Conservation (phyloP, 2,888 invertebrate species). For the Morinoia aosen region DNA sequence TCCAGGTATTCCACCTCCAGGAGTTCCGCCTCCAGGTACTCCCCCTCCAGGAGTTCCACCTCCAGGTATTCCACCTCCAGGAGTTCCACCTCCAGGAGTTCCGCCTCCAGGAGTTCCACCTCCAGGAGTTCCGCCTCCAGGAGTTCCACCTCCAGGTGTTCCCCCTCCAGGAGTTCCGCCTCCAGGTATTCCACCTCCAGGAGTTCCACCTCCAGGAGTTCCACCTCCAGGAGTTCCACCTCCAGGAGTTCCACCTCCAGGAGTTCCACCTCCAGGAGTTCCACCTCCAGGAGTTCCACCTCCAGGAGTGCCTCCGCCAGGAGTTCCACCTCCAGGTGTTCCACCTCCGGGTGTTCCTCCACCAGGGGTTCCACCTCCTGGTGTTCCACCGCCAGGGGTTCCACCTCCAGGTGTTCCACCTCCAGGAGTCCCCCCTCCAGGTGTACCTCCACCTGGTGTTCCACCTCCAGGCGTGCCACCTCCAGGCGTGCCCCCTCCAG, state of each 20-base stretch:
- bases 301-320: conserved; percentile 54
- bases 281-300: not conserved
- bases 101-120: conserved; percentile 37
- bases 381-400: not conserved
- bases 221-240: conserved; percentile 54
- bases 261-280: conserved; percentile 68
- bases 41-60: conserved; percentile 7
- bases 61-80: conserved; percentile 29
- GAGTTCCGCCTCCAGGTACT: not conserved
- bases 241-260: conserved; percentile 68
- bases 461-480: conserved; percentile 21
- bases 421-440: conserved; percentile 20
- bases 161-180: conserved; percentile 37
- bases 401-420: conserved; percentile 38
- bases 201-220: conserved; percentile 42
- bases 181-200: conserved; percentile 62
- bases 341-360: conserved; percentile 48
- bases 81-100: not conserved
- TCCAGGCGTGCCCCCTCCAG: conserved; percentile 20
- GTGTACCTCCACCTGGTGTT: conserved; percentile 9
- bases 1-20: conserved; percentile 62
- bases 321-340: conserved; percentile 65
- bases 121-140: conserved; percentile 68
- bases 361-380: conserved; percentile 52
- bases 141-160: conserved; percentile 43